A percentile compares a stretch with the other conserved stretches of the same genome.
These are phyloP conservation scores for Enteromius treurensis DNA, from an alignment of 2,797 vertebrate species.

Conservation along the genomic window DNA sequence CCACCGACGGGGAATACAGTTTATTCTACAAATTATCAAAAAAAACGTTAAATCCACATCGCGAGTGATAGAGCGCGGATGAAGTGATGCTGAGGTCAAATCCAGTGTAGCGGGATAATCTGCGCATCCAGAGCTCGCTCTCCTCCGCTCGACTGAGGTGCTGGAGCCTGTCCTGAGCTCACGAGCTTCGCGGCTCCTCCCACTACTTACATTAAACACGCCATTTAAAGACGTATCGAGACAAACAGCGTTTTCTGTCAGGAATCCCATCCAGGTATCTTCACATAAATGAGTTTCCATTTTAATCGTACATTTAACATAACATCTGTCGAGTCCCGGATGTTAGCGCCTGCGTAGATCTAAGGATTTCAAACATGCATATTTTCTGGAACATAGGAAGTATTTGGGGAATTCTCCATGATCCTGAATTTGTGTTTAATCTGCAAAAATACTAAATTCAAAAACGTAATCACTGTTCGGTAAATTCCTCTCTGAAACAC, in stretches of 20 bases:
- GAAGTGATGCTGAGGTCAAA: conserved; percentile 63
- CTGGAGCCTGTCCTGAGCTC: conserved; percentile 81
- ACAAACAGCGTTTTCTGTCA: conserved; percentile 32
- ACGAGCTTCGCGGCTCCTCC: conserved; percentile 82
- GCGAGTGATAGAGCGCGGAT: conserved; percentile 51
- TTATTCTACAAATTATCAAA: background rate
- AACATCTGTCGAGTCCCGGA: background rate
- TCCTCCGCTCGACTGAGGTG: conserved; percentile 79
- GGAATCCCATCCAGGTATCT: conserved; percentile 12
- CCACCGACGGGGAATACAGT: background rate
- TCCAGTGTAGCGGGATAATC: conserved; percentile 64
- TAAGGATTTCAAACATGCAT: background rate
- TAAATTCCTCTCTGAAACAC: too few relatives aligned
- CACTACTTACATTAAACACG: conserved; percentile 74
- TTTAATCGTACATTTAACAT: background rate
- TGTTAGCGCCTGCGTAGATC: background rate
- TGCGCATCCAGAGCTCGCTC: conserved; percentile 77
- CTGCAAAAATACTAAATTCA: background rate
- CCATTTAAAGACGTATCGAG: conserved; percentile 72
- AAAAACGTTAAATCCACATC: conserved; percentile 12
- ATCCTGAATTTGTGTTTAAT: conserved; percentile 58
- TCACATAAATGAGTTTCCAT: background rate
- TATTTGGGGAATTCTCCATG: conserved; percentile 49
- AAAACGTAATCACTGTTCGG: too few relatives aligned
- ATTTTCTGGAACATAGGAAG: background rate